Percentiles rank a stretch among this genome's conserved stretches.
Conservation (phyloP, 2,113 vertebrate species). For the Nansenia antarctica region DNA sequence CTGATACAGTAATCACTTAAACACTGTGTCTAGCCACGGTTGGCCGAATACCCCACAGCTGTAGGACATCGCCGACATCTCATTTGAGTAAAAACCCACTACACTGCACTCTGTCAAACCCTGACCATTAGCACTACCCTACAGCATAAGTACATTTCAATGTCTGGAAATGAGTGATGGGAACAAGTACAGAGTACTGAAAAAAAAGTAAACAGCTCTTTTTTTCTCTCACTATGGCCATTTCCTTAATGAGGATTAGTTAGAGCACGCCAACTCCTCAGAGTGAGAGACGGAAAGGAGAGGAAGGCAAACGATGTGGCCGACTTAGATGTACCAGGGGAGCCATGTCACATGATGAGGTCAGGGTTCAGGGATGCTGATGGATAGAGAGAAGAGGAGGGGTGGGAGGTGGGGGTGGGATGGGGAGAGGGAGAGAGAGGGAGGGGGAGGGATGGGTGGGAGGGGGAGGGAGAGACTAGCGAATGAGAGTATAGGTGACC, state of each 20-base stretch:
- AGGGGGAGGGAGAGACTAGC: neutral
- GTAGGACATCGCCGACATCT: neutral
- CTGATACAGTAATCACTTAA: neutral
- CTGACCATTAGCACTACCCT: neutral
- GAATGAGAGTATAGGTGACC: slow-evolving; percentile 7
- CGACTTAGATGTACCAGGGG: slow-evolving; percentile 5
- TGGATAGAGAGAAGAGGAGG: neutral
- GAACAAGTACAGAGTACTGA: slow-evolving; percentile 15
- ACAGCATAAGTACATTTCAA: neutral
- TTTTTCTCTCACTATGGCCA: slow-evolving; percentile 26
- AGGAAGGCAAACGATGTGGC: slow-evolving; percentile 20
- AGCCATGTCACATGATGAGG: slow-evolving; percentile 10
- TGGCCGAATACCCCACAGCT: neutral
- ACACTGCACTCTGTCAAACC: neutral
- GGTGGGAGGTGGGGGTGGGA: neutral
- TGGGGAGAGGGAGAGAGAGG: neutral
- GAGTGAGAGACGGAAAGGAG: too few species aligned
- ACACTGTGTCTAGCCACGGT: neutral
- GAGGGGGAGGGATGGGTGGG: neutral
- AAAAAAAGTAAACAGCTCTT: too few species aligned
- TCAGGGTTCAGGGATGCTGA: neutral
- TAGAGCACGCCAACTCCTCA: slow-evolving; percentile 20
- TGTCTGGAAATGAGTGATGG: slow-evolving; percentile 5
- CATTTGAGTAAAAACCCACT: neutral
- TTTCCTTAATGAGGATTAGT: slow-evolving; percentile 41